Evolutionary conservation across 2,113 vertebrate species (phyloP).

Genomic region (Eptesicus fuscus): DNA sequence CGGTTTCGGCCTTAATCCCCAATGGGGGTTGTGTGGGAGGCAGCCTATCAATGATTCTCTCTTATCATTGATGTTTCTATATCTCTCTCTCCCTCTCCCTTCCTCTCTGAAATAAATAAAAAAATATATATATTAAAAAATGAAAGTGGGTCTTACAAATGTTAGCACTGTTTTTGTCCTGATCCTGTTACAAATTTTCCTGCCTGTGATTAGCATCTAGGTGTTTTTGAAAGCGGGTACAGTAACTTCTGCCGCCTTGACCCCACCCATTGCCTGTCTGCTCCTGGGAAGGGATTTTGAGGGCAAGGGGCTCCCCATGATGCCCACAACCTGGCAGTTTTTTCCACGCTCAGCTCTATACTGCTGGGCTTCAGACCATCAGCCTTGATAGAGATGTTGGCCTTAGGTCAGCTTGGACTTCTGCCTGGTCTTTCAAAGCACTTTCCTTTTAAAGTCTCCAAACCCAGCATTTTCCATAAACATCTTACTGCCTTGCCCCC

Average conservation of each 20-base stretch:
- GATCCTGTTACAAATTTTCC: background rate
- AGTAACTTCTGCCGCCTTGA: background rate
- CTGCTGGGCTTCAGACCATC: background rate
- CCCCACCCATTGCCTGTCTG: background rate
- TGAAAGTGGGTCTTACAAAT: background rate
- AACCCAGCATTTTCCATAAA: slow-evolving; percentile 63
- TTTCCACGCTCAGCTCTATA: background rate
- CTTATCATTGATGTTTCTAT: too few relatives aligned
- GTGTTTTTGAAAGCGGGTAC: background rate
- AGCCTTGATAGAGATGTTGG: background rate
- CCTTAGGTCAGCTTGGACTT: slow-evolving; percentile 48
- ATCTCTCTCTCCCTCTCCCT: too few relatives aligned
- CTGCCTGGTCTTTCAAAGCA: slow-evolving; percentile 46
- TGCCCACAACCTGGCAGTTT: background rate
- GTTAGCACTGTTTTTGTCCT: background rate
- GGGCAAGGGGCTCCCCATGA: background rate
- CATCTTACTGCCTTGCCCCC: slow-evolving; percentile 3
- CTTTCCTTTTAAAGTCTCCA: slow-evolving; percentile 42
- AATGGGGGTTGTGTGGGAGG: too few relatives aligned
- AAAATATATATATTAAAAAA: too few relatives aligned
- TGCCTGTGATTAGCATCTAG: background rate
- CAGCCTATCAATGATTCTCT: too few relatives aligned
- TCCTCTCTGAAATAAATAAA: too few relatives aligned
- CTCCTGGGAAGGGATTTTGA: background rate
- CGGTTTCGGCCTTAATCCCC: too few relatives aligned